A percentile compares a stretch with the other conserved stretches of the same genome.
Conservation (phyloP, 2,113 vertebrate genomes). For the Ctenomys sociabilis region DNA sequence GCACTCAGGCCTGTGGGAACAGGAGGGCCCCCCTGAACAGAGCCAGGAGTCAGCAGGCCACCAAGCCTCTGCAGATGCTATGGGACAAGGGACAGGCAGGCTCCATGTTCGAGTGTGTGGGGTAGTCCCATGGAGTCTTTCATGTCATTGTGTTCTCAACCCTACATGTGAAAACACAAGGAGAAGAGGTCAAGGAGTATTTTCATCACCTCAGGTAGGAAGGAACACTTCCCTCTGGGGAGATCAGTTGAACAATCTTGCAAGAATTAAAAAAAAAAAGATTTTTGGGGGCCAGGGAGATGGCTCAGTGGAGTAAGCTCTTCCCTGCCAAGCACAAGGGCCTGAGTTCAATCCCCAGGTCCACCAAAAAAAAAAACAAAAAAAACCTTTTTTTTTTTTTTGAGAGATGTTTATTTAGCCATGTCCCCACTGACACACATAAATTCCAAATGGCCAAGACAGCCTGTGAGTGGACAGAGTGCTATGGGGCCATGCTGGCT, state of each 20-base stretch:
- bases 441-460: neutral
- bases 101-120: neutral
- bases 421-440: neutral
- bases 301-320: too few species aligned
- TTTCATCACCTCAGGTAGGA: neutral
- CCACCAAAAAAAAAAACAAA: too few species aligned
- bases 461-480: neutral
- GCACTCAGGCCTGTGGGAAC: too few species aligned
- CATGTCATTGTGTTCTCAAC: neutral
- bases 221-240: too few species aligned
- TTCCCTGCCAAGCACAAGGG: too few species aligned
- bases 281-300: too few species aligned
- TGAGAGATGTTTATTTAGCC: neutral
- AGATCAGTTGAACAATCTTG: too few species aligned
- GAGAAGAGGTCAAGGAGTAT: neutral
- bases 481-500: neutral
- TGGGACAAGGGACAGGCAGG: neutral
- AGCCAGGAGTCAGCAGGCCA: neutral
- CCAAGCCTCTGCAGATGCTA: rapidly evolving
- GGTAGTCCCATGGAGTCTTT: rapidly evolving
- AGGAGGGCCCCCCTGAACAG: neutral
- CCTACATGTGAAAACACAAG: rapidly evolving
- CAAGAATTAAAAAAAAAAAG: too few species aligned
- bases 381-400: too few species aligned
- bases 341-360: too few species aligned